Evolutionary conservation across 2,797 vertebrate species (phyloP), one percentile per base, ranked within the genome.

Genomic region (Rhabdomys pumilio): DNA sequence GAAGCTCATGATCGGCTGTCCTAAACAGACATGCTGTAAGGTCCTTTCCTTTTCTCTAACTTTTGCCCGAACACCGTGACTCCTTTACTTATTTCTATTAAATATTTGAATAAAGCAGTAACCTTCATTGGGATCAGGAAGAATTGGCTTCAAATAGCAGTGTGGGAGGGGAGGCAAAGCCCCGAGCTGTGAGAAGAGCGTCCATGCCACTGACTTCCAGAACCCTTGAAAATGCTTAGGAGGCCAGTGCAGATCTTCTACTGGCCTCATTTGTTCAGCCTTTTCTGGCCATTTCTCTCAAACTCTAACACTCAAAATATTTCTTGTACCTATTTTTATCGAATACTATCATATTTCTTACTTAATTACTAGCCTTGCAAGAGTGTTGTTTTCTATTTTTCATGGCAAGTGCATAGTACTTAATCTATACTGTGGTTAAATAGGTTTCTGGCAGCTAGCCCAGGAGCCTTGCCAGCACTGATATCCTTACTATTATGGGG

Each of bases 331-430:
- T 92, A 82, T 94, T 97, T 95, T 93, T 94, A 96, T 87, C 90
- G 76, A 97, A 38, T 94, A 63, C 50, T 91, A 93, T 96, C 93
- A 95, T 92, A 95, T 97, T 97, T 96, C 96, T 95, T 67, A 93
- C 92, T 93, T 97, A 98, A 98, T 97, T 96, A 96, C 93, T 96
- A 96, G 87, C 44, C 84, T 97, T 95, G 95, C 92, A 93, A 91
- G 72, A 85, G 76, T 96, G 96, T 96, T 97, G 96, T 96, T 97
- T 96, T 96, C 95, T 93, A 94, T 96, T 97, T 97, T 96, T 97
- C 96, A 94, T 75, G 86, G 96, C 92, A 94, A 97, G 95, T 88
- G 91, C 94, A 94, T 93, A 96, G 92, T 89, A 89, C 84, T 97
- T 96, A 96, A 97, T 97, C 95, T 97, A 95, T 92, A 94, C 96